Evolutionary conservation across 2,113 vertebrate genomes (phyloP), one percentile per base, ranked within the genome.

Genomic region (Chitala chitala): DNA sequence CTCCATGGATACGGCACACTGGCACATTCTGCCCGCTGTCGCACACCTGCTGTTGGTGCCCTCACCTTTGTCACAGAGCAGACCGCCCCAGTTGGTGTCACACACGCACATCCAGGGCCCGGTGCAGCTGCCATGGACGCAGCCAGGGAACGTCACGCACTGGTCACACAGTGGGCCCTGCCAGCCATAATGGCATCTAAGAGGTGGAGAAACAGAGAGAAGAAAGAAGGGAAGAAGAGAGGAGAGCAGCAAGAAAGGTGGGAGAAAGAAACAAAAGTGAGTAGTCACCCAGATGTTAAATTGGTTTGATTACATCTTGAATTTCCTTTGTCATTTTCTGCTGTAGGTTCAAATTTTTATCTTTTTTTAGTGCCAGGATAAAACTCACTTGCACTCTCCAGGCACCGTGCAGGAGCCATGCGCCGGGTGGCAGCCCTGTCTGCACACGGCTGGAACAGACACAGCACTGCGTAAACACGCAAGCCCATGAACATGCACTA

Each of bases 31-130:
- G n/a, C 20, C 42, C 20, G 10, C 40, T 22, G 3, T 24, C 24
- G 2, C 1, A 40, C 2, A 13, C 2, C 24, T 9, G 12, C 4
- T 26, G n/a, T 12, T 33, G 7, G 20, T 22, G 56, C 12, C 5
- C 74, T 58, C 84, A 93, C 92, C 92, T 89, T 93, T 93, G 80
- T 93, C 86, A 69, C 92, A 93, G 68, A 93, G 87, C 71, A 93
- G 86, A 65, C 92, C 92, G 7, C 92, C 92, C 92, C 92, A 93
- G 85, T 92, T 92, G 82, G 91, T 86, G 36, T 93, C 90, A 22
- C 92, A 93, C 68, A 89, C 87, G 63, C 92, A 93, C 82, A 90
- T 87, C 92, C 92, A 93, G 17, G 91, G 92, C 65, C 91, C 87
- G 0, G 76, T 77, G 84, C 92, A 93, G 80, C 86, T 89, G 26